Evolutionary conservation across 92 coral and sea anemone genomes (phyloP).

Genomic region (Ricordea florida): DNA sequence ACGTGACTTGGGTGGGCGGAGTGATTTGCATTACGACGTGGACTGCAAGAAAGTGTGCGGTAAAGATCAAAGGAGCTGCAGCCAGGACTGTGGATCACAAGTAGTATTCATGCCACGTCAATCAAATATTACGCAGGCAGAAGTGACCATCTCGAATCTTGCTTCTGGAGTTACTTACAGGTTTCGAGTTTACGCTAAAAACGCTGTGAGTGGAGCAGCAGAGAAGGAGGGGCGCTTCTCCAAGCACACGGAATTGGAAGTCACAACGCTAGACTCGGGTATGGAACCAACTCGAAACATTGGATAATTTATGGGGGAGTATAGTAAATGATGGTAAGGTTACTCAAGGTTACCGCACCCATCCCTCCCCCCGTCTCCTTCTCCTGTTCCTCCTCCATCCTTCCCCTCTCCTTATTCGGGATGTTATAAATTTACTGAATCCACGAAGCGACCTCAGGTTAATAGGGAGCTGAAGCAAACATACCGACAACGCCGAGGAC

Average conservation of each 20-base stretch:
- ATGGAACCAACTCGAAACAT: too few relatives aligned
- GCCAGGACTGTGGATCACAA: constrained; percentile 36
- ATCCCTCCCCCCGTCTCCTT: too few relatives aligned
- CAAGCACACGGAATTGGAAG: constrained; percentile 22
- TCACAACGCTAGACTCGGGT: constrained; percentile 63
- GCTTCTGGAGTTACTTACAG: constrained; percentile 39
- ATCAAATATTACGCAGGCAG: constrained; percentile 23
- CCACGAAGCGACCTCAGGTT: too few relatives aligned
- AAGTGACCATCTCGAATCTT: constrained; percentile 51
- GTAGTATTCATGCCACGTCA: constrained; percentile 22
- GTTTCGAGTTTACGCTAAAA: constrained; percentile 59
- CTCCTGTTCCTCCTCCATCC: too few relatives aligned
- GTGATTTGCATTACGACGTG: constrained; percentile 37
- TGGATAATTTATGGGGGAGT: too few relatives aligned
- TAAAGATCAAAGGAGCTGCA: constrained; percentile 33
- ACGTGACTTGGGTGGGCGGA: constrained; percentile 30
- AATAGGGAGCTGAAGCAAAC: too few relatives aligned
- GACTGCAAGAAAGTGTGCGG: constrained; percentile 57
- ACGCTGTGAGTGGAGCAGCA: constrained; percentile 61
- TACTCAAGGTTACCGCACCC: too few relatives aligned
- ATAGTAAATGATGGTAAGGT: too few relatives aligned
- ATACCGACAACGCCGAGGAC: too few relatives aligned
- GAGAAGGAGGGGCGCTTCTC: constrained; percentile 38
- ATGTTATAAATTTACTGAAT: too few relatives aligned
- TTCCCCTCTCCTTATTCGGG: too few relatives aligned